Evolutionary conservation across 2,888 invertebrate genomes (phyloP).

Genomic region (Melinopterus prodromus): DNA sequence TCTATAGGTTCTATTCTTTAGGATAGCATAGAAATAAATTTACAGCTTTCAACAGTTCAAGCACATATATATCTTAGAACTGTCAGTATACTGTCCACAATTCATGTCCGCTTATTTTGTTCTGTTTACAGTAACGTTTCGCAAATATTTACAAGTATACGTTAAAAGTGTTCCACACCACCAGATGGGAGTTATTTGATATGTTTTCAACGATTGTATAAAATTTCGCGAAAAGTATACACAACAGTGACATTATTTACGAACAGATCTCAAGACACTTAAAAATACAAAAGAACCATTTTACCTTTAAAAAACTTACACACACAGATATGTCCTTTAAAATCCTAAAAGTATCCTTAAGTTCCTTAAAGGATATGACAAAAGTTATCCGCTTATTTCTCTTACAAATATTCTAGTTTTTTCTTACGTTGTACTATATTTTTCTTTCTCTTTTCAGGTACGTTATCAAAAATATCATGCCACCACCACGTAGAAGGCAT

Average conservation of each 20-base stretch:
- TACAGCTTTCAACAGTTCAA: not conserved
- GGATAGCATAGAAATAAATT: not conserved
- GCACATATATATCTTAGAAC: not conserved
- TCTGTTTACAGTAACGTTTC: no score
- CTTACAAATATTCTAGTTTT: no score
- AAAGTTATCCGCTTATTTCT: no score
- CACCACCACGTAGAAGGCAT: not conserved
- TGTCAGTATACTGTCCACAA: not conserved
- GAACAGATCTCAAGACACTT: not conserved
- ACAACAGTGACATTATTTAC: not conserved
- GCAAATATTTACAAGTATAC: not conserved
- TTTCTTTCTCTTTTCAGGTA: not conserved
- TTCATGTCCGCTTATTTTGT: no score
- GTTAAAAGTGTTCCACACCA: not conserved
- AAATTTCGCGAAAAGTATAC: not conserved
- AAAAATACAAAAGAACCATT: not conserved
- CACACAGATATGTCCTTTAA: no score
- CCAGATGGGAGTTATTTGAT: not conserved
- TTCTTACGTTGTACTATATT: not conserved
- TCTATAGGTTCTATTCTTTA: not conserved
- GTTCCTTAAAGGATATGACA: no score
- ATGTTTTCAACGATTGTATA: not conserved
- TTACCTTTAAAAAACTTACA: not conserved
- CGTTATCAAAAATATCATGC: not conserved
- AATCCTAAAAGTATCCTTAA: no score